A percentile compares a stretch with the other conserved stretches of the same genome.
phyloP scores from a whole-genome alignment of 2,797 vertebrate genomes.

The Benthosema pterotum region DNA sequence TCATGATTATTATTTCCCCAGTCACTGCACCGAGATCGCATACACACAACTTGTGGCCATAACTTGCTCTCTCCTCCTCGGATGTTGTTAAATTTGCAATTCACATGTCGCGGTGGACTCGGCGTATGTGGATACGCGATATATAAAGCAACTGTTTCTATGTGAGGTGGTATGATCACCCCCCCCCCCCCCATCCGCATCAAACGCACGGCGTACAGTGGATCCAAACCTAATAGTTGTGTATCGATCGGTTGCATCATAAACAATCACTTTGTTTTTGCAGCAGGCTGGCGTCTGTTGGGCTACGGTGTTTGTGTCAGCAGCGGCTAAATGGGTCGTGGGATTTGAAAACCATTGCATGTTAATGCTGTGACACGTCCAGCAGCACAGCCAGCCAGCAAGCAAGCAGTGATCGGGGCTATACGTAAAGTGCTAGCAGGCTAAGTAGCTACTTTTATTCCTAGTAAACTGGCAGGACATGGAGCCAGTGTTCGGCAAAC shows the following conservation, averaged over 20 bases:
- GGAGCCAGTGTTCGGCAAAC: constrained; percentile 63
- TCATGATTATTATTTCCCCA: constrained; percentile 13
- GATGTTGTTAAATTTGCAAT: constrained; percentile 29
- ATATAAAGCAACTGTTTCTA: constrained; percentile 80
- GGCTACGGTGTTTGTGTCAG: constrained; percentile 45
- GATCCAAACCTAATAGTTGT: constrained; percentile 14
- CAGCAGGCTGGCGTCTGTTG: neutral
- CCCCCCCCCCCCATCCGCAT: constrained; percentile 61
- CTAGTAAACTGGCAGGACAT: constrained; percentile 70
- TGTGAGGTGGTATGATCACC: constrained; percentile 68
- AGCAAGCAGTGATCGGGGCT: constrained; percentile 46
- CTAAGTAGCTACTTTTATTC: constrained; percentile 84
- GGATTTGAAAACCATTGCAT: constrained; percentile 83
- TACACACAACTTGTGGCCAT: constrained; percentile 15
- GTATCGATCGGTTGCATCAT: too few species aligned
- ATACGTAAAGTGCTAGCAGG: constrained; percentile 77
- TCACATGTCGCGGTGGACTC: constrained; percentile 70
- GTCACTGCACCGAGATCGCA: constrained; percentile 40
- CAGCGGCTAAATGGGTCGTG: constrained; percentile 59
- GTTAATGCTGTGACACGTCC: constrained; percentile 88
- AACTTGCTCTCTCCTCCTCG: neutral
- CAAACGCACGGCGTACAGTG: constrained; percentile 47
- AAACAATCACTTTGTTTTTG: too few species aligned
- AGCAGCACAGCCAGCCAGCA: too few species aligned
- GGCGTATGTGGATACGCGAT: constrained; percentile 76